These are phyloP conservation scores for Xylota sylvarum DNA, from an alignment of 2,888 invertebrate species.

Conservation along the genomic window DNA sequence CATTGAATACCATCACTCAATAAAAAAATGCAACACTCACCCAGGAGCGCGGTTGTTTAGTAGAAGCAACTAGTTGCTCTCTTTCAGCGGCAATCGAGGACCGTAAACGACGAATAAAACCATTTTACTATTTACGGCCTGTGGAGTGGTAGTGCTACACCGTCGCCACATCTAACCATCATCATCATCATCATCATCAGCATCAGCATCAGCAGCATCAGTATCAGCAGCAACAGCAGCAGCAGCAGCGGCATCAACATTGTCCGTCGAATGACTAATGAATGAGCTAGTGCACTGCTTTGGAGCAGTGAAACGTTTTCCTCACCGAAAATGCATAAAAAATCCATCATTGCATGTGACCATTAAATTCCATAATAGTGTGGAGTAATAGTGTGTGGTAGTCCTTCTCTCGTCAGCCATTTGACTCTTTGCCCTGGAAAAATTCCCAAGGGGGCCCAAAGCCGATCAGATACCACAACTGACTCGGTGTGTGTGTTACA, in stretches of 20 bases:
- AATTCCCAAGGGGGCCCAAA: slow-evolving; percentile 60
- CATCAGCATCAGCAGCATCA: slow-evolving; percentile 19
- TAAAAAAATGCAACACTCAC: slow-evolving; percentile 51
- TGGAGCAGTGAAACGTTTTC: slow-evolving; percentile 51
- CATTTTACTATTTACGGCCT: slow-evolving; percentile 71
- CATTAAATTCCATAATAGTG: slow-evolving; percentile 75
- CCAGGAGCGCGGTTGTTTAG: slow-evolving; percentile 27
- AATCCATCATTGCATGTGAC: slow-evolving; percentile 72
- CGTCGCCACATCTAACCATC: slow-evolving; percentile 36
- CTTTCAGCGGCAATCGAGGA: slow-evolving; percentile 56
- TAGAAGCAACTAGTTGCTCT: slow-evolving; percentile 49
- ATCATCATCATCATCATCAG: slow-evolving; percentile 35
- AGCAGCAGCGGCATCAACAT: slow-evolving; percentile 32
- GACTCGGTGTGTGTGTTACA: slow-evolving; percentile 23
- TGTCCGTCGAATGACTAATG: slow-evolving; percentile 73
- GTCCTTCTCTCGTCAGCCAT: slow-evolving; percentile 57
- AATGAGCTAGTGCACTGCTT: slow-evolving; percentile 63
- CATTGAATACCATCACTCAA: slow-evolving; percentile 61
- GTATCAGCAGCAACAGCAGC: too few species aligned
- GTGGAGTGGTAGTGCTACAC: slow-evolving; percentile 47
- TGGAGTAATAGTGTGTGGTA: slow-evolving; percentile 56
- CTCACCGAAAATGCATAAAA: slow-evolving; percentile 71
- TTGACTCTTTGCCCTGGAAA: slow-evolving; percentile 71
- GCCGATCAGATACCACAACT: slow-evolving; percentile 21
- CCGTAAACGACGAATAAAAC: slow-evolving; percentile 68